Percentiles rank a stretch among this genome's conserved stretches.
Conservation (phyloP, 2,888 invertebrate species). For the Pollenia amentaria region DNA sequence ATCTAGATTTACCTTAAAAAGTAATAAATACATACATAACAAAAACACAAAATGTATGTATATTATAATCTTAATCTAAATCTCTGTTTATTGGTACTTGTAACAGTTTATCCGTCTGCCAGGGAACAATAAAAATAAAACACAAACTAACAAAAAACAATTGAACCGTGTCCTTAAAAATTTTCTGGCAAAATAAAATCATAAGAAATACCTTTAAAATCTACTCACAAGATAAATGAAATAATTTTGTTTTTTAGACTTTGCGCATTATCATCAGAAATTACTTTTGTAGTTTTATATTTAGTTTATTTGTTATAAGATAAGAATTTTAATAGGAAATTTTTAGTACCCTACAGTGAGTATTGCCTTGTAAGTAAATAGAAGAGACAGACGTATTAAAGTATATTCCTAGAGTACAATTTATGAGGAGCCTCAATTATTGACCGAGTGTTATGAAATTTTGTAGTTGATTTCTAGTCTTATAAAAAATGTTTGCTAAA, state of each 20-base stretch:
- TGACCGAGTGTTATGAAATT: no score
- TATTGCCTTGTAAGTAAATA: no score
- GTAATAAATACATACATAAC: not conserved
- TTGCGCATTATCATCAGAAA: not conserved
- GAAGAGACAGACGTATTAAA: no score
- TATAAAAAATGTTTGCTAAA: no score
- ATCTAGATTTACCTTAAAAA: conserved; percentile 15
- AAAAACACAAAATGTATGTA: conserved; percentile 38
- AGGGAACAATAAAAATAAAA: not conserved
- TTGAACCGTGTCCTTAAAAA: not conserved
- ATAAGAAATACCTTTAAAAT: not conserved
- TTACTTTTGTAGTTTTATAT: not conserved
- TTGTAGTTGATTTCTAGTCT: no score
- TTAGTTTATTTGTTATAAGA: no score
- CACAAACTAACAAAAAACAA: not conserved
- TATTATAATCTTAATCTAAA: conserved; percentile 19
- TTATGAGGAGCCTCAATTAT: no score
- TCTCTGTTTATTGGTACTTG: conserved; percentile 14
- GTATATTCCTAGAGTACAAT: no score
- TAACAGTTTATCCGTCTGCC: conserved; percentile 11
- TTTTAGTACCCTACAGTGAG: no score
- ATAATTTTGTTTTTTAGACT: not conserved
- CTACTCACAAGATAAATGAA: not conserved
- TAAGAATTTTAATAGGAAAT: no score
- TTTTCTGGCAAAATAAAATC: not conserved